phyloP scores from a whole-genome alignment of 2,113 vertebrate genomes.

The Lagenorhynchus albirostris region DNA sequence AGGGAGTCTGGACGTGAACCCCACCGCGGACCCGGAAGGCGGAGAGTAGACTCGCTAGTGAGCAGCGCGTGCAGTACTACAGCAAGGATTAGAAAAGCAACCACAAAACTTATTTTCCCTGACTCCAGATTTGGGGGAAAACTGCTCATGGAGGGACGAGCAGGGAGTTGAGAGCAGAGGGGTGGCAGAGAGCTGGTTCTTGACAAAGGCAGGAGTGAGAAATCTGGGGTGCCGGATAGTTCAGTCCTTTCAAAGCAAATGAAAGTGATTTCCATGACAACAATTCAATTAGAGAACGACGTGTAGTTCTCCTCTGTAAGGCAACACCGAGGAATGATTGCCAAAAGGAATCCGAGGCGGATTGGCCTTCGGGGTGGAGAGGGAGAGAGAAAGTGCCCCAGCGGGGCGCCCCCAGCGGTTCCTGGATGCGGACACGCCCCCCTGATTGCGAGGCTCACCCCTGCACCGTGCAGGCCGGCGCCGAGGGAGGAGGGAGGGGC shows the following conservation, averaged over 20 bases:
- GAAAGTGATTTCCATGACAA: slow-evolving; percentile 83
- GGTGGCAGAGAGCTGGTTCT: neutral
- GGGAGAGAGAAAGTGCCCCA: neutral
- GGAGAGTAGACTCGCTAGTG: accelerated
- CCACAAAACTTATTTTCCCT: neutral
- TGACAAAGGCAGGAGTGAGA: slow-evolving; percentile 9
- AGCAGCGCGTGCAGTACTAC: accelerated
- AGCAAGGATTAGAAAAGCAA: neutral
- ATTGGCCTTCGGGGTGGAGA: neutral
- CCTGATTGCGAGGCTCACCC: neutral
- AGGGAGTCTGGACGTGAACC: neutral
- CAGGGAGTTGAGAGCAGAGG: accelerated
- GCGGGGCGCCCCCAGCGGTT: neutral
- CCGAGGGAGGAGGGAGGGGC: neutral
- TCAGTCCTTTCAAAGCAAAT: slow-evolving; percentile 62
- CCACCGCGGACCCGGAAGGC: accelerated
- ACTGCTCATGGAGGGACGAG: accelerated
- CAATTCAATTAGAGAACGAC: slow-evolving; percentile 69
- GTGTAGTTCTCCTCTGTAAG: slow-evolving; percentile 39
- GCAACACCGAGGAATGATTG: slow-evolving; percentile 43
- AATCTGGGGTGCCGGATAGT: slow-evolving; percentile 6
- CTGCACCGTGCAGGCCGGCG: neutral
- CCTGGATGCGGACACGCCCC: neutral
- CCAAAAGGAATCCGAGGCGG: neutral
- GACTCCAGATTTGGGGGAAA: neutral